These are phyloP conservation scores for Lathronympha strigana DNA, from an alignment of 2,888 invertebrate species.

Conservation along the genomic window DNA sequence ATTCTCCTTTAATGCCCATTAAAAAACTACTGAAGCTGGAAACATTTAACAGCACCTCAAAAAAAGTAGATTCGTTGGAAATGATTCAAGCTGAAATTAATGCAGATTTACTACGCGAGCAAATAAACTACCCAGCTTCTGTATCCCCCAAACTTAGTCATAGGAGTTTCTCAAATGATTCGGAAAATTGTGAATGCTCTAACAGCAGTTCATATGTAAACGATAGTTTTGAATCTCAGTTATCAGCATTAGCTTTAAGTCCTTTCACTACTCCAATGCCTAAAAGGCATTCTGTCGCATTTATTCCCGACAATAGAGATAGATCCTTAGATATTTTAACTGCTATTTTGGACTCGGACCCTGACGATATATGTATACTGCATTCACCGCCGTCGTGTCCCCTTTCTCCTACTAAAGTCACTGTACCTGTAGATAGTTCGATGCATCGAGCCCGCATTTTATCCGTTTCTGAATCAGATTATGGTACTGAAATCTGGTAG, in stretches of 20 bases:
- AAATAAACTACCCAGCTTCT: conserved; percentile 88
- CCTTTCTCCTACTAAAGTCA: conserved; percentile 83
- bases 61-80: conserved; percentile 81
- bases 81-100: conserved; percentile 85
- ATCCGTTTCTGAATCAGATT: conserved; percentile 85
- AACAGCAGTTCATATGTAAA: conserved; percentile 55
- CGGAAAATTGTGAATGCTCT: conserved; percentile 66
- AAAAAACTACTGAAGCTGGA: conserved; percentile 84
- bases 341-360: conserved; percentile 79
- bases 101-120: conserved; percentile 86
- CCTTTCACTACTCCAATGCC: conserved; percentile 74
- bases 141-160: conserved; percentile 84
- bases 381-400: conserved; percentile 79
- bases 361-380: conserved; percentile 71
- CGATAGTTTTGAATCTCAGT: conserved; percentile 70
- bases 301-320: conserved; percentile 70
- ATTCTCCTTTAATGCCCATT: conserved; percentile 87
- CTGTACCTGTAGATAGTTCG: conserved; percentile 85
- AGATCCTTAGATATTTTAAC: conserved; percentile 73
- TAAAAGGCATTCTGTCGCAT: conserved; percentile 72
- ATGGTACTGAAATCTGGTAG: conserved; percentile 91
- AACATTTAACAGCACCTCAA: conserved; percentile 71
- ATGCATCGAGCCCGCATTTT: conserved; percentile 87
- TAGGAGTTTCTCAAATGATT: conserved; percentile 62
- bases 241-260: conserved; percentile 74